A percentile compares a stretch with the other conserved stretches of the same genome.
Evolutionary conservation across 2,797 vertebrate genomes (phyloP).

Genomic region (Hypotaenidia okinawae): DNA sequence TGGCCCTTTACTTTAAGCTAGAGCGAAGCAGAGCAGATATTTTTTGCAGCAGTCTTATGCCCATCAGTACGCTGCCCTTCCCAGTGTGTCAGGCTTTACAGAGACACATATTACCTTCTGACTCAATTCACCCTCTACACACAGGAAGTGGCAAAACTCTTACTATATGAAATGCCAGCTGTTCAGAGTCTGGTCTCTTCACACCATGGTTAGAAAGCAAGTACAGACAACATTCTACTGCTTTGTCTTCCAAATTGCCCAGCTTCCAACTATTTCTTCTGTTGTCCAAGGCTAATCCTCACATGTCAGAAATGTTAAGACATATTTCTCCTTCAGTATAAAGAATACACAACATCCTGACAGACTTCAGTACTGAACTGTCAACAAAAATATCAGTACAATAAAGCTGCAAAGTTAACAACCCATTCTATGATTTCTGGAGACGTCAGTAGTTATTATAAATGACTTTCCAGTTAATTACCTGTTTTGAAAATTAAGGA

Average conservation of each 20-base stretch:
- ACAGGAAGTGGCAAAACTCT: background rate
- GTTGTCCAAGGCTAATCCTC: background rate
- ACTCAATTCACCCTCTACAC: background rate
- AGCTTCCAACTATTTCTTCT: background rate
- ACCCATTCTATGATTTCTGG: conserved; percentile 64
- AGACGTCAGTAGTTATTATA: conserved; percentile 76
- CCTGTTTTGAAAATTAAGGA: conserved; percentile 77
- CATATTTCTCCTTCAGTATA: background rate
- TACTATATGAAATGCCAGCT: background rate
- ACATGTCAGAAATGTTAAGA: conserved; percentile 38
- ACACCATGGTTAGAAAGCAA: background rate
- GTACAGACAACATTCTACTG: background rate
- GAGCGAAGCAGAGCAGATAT: background rate
- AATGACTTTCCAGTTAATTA: conserved; percentile 80
- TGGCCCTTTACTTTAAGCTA: background rate
- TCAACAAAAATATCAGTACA: conserved; percentile 61
- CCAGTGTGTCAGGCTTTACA: background rate
- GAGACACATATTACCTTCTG: background rate
- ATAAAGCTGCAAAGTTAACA: conserved; percentile 67
- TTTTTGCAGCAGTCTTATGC: background rate
- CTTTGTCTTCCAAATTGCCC: background rate
- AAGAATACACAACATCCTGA: conserved; percentile 10
- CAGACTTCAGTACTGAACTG: conserved; percentile 30
- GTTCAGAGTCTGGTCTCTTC: background rate
- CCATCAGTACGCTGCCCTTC: background rate